These are phyloP conservation scores for Exaiptasia diaphana DNA, from an alignment of 64 coral and sea anemone genomes.

Conservation along the genomic window DNA sequence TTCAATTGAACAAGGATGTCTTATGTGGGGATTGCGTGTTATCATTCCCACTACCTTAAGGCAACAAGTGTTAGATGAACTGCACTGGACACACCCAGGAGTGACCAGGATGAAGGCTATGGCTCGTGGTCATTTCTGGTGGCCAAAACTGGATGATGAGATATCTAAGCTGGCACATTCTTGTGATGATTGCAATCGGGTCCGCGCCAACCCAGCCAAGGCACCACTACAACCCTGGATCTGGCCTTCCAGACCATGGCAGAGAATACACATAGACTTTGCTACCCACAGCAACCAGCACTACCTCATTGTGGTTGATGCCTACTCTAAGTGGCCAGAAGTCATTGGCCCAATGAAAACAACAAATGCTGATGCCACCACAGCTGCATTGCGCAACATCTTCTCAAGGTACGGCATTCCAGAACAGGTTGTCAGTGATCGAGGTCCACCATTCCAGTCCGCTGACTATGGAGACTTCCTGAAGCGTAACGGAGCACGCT, in stretches of 20 bases:
- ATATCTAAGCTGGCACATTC: not conserved
- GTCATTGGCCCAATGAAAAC: constrained; percentile 3
- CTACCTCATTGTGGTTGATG: constrained; percentile 5
- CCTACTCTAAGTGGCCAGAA: constrained; percentile 13
- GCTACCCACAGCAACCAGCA: not conserved
- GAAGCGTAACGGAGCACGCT: not conserved
- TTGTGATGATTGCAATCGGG: not conserved
- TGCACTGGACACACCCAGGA: constrained; percentile 50
- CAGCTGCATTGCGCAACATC: not conserved
- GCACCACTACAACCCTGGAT: constrained; percentile 31
- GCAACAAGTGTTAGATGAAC: constrained; percentile 1
- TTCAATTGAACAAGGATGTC: constrained; percentile 22
- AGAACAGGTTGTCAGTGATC: constrained; percentile 31
- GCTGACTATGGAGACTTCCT: constrained; percentile 20
- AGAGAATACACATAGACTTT: not conserved
- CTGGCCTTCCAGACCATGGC: constrained; percentile 11
- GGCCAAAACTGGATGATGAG: constrained; percentile 11
- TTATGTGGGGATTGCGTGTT: constrained; percentile 35
- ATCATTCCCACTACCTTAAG: not conserved
- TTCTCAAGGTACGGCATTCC: constrained; percentile 14
- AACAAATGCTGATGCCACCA: not conserved
- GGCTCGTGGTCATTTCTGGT: constrained; percentile 40
- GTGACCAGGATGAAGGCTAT: constrained; percentile 41
- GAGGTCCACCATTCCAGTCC: constrained; percentile 32
- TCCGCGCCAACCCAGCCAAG: not conserved